A percentile compares a stretch with the other conserved stretches of the same genome.
These are phyloP conservation scores for Cecropterus lyciades DNA, from an alignment of 1,140 invertebrate species.

Conservation along the genomic window DNA sequence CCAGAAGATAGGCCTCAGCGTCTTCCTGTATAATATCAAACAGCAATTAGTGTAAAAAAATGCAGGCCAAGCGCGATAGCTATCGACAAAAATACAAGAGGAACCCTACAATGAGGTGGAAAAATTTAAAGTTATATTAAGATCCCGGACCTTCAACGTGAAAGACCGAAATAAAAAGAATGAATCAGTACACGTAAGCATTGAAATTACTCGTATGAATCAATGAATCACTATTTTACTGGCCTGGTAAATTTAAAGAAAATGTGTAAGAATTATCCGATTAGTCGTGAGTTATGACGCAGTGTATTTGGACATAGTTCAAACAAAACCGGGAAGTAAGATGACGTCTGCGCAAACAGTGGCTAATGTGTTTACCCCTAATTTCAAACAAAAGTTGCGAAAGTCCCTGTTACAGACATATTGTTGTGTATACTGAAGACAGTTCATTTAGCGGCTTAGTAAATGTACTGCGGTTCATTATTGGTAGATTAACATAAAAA, in stretches of 20 bases:
- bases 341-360: conserved; percentile 74
- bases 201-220: too few relatives aligned
- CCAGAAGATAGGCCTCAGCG: too few relatives aligned
- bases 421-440: conserved; percentile 8
- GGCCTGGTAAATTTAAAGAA: conserved; percentile 46
- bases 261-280: conserved; percentile 65
- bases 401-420: conserved; percentile 47
- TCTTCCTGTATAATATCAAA: too few relatives aligned
- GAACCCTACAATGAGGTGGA: too few relatives aligned
- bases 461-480: background rate
- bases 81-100: too few relatives aligned
- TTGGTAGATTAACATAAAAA: too few relatives aligned
- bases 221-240: background rate
- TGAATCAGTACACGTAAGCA: too few relatives aligned
- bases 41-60: too few relatives aligned
- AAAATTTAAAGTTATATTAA: too few relatives aligned
- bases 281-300: conserved; percentile 46
- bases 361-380: conserved; percentile 79
- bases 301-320: conserved; percentile 73
- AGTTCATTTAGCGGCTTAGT: conserved; percentile 7
- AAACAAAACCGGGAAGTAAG: conserved; percentile 66
- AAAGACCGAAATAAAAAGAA: too few relatives aligned
- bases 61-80: too few relatives aligned
- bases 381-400: conserved; percentile 77
- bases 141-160: background rate